Conservation (phyloP, 2,113 vertebrate species). For the Ochotona curzoniae region DNA sequence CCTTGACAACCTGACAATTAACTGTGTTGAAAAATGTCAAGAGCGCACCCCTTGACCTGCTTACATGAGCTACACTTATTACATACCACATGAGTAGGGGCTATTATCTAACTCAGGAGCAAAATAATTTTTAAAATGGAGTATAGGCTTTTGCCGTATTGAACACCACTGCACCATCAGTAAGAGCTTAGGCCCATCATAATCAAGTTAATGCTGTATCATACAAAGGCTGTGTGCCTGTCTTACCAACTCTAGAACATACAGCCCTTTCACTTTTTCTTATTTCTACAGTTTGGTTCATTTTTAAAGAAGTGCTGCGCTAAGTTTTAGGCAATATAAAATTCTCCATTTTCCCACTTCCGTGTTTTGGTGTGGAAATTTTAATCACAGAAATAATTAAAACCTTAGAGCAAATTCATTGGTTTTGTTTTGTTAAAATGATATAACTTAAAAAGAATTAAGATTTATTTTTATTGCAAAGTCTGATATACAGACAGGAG, state of each 20-base stretch:
- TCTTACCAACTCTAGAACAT: not conserved
- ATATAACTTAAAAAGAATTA: no score
- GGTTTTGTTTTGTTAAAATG: no score
- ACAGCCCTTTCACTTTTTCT: conserved; percentile 17
- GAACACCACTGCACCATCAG: not conserved
- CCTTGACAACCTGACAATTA: not conserved
- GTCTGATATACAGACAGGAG: no score
- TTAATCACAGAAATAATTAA: conserved; percentile 12
- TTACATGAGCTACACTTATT: not conserved
- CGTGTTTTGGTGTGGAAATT: not conserved
- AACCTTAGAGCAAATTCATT: not conserved
- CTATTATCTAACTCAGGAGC: not conserved
- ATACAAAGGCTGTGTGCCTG: not conserved
- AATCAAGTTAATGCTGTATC: not conserved
- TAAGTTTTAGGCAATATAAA: not conserved
- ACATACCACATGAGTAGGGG: not conserved
- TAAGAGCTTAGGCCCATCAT: not conserved
- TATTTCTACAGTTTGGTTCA: conserved; percentile 1
- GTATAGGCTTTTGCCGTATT: conserved; percentile 58
- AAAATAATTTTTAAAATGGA: conserved; percentile 51
- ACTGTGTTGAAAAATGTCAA: not conserved
- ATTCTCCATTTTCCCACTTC: not conserved
- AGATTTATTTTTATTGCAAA: no score
- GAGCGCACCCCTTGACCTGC: not conserved
- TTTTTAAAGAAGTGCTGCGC: conserved; percentile 23